These are phyloP conservation scores for Oedothorax gibbosus DNA, from an alignment of 1,140 invertebrate species.

Conservation along the genomic window DNA sequence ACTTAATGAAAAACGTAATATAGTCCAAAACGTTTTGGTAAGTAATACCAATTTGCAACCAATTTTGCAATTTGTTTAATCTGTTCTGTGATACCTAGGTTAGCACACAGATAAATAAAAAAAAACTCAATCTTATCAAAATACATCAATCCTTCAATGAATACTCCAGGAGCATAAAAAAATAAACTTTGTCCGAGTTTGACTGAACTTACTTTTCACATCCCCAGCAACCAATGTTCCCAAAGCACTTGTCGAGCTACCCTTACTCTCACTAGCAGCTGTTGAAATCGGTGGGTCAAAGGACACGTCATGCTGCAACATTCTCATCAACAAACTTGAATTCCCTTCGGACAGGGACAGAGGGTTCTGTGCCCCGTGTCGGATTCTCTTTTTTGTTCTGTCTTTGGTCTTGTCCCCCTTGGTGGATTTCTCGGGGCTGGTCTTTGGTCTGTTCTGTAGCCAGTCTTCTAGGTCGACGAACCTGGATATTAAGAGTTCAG, in stretches of 20 bases:
- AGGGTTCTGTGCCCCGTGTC: slow-evolving; percentile 22
- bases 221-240: neutral
- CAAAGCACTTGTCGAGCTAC: neutral
- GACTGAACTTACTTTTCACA: slow-evolving; percentile 6
- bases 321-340: slow-evolving; percentile 21
- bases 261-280: slow-evolving; percentile 4
- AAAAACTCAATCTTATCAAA: too few relatives aligned
- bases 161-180: too few relatives aligned
- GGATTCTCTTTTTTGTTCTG: slow-evolving; percentile 2
- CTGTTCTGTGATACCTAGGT: too few relatives aligned
- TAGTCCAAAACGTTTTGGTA: too few relatives aligned
- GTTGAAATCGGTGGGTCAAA: slow-evolving; percentile 13
- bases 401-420: neutral
- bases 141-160: too few relatives aligned
- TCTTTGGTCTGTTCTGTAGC: slow-evolving; percentile 54
- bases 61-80: too few relatives aligned
- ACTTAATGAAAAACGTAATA: too few relatives aligned
- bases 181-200: too few relatives aligned
- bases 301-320: slow-evolving; percentile 5
- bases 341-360: slow-evolving; percentile 20
- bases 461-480: slow-evolving; percentile 42
- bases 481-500: neutral
- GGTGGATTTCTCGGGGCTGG: slow-evolving; percentile 17
- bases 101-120: too few relatives aligned
- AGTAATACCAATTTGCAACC: too few relatives aligned